phyloP scores from a whole-genome alignment of 2,888 invertebrate genomes.

The Lasioglossum morio region DNA sequence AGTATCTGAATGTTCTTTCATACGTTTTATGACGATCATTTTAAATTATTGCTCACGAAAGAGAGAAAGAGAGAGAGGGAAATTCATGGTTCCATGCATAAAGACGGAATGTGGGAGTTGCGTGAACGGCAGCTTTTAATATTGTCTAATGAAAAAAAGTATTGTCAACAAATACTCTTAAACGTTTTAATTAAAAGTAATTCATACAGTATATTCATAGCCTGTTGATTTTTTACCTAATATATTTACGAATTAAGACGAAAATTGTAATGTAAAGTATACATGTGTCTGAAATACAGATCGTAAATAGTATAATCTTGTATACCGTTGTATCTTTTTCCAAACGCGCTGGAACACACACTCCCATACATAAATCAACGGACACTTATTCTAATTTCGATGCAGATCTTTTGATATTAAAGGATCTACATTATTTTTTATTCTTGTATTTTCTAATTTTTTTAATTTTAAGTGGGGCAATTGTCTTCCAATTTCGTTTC shows the following conservation, averaged over 20 bases:
- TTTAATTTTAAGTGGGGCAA: too few relatives aligned
- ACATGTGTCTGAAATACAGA: constrained; percentile 35
- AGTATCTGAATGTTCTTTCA: constrained; percentile 53
- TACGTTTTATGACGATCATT: constrained; percentile 63
- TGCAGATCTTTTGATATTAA: too few relatives aligned
- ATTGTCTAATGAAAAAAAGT: constrained; percentile 76
- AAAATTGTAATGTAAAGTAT: constrained; percentile 35
- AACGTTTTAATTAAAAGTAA: constrained; percentile 81
- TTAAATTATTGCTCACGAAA: constrained; percentile 62
- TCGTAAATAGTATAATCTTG: constrained; percentile 35
- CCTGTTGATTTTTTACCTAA: constrained; percentile 51
- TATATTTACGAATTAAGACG: constrained; percentile 15
- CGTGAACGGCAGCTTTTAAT: constrained; percentile 76
- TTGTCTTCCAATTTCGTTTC: too few relatives aligned
- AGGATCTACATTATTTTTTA: too few relatives aligned
- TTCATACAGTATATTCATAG: constrained; percentile 69
- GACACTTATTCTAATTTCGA: too few relatives aligned
- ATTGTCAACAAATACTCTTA: constrained; percentile 80
- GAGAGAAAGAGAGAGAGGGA: not conserved
- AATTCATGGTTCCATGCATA: constrained; percentile 50
- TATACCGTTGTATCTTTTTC: not conserved
- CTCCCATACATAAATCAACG: too few relatives aligned
- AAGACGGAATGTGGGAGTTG: constrained; percentile 55
- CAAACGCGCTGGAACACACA: not conserved
- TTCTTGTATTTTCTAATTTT: too few relatives aligned